phyloP scores from a whole-genome alignment of 2,888 invertebrate species.

The Auanema sp. region DNA sequence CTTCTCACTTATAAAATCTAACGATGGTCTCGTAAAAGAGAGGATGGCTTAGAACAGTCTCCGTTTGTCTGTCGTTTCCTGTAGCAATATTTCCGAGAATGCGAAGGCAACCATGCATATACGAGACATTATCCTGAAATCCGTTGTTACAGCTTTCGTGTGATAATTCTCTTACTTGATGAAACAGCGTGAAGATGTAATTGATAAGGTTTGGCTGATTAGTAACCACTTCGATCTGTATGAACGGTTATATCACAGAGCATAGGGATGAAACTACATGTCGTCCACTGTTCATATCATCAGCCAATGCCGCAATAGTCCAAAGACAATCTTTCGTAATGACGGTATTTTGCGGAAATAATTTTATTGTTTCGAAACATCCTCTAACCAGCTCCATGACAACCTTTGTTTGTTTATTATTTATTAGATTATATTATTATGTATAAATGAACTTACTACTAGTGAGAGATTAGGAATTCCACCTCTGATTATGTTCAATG shows the following conservation, averaged over 20 bases:
- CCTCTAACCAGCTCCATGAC: not conserved
- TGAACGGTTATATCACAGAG: not conserved
- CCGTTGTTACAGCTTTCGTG: conserved; percentile 13
- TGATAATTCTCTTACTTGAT: conserved; percentile 12
- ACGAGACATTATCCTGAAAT: not conserved
- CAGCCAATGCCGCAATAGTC: conserved; percentile 32
- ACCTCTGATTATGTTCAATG: conserved; percentile 30
- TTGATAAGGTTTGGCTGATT: conserved; percentile 12
- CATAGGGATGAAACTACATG: not conserved
- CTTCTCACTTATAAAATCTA: not conserved
- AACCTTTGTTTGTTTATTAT: too few relatives aligned
- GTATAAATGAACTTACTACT: not conserved
- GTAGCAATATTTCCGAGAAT: conserved; percentile 41
- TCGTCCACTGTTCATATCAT: conserved; percentile 23
- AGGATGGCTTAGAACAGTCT: conserved; percentile 15
- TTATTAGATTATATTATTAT: not conserved
- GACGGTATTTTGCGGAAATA: not conserved
- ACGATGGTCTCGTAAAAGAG: conserved; percentile 23
- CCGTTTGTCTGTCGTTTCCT: conserved; percentile 34
- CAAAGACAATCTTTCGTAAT: conserved; percentile 22
- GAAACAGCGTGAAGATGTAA: conserved; percentile 10
- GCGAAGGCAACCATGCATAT: conserved; percentile 23
- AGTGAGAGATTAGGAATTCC: conserved; percentile 14
- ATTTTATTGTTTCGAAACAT: not conserved
- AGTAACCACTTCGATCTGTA: conserved; percentile 24